phyloP scores from a whole-genome alignment of 2,797 vertebrate genomes.

The Gobionotothen gibberifrons region DNA sequence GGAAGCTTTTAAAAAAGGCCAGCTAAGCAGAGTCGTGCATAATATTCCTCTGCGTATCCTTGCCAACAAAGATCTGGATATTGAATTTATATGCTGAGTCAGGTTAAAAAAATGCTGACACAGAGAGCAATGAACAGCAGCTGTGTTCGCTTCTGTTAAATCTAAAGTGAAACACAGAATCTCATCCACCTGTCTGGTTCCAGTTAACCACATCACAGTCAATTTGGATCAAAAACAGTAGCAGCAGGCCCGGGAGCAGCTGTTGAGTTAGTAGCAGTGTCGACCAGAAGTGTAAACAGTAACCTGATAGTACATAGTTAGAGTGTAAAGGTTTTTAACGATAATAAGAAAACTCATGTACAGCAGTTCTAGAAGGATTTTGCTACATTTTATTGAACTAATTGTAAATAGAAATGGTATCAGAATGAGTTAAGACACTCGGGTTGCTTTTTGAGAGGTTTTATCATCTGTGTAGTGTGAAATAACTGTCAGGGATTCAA shows the following conservation, averaged over 20 bases:
- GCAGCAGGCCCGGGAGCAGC: not conserved
- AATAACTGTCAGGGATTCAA: not conserved
- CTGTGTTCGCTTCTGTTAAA: constrained; percentile 22
- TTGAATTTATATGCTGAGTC: constrained; percentile 41
- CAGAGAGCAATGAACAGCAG: constrained; percentile 42
- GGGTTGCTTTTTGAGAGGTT: not conserved
- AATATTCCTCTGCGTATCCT: constrained; percentile 1
- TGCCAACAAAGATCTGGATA: constrained; percentile 11
- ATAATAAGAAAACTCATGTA: not conserved
- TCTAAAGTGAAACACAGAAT: constrained; percentile 1
- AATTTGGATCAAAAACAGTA: constrained; percentile 13
- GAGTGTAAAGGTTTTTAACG: not conserved
- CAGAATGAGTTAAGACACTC: not conserved
- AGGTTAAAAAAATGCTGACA: constrained; percentile 39
- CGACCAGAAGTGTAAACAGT: not conserved
- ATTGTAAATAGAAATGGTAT: not conserved
- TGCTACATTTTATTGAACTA: not conserved
- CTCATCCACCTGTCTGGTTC: constrained; percentile 24
- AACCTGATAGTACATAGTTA: not conserved
- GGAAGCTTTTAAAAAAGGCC: not conserved
- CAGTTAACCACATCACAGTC: constrained; percentile 1
- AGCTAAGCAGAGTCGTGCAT: not conserved
- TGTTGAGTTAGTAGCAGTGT: not conserved
- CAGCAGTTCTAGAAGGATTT: not conserved
- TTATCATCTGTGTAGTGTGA: not conserved